Percentiles rank a stretch among this genome's conserved stretches.
Evolutionary conservation across 2,113 vertebrate genomes (phyloP).

Genomic region (Tupaia tana): DNA sequence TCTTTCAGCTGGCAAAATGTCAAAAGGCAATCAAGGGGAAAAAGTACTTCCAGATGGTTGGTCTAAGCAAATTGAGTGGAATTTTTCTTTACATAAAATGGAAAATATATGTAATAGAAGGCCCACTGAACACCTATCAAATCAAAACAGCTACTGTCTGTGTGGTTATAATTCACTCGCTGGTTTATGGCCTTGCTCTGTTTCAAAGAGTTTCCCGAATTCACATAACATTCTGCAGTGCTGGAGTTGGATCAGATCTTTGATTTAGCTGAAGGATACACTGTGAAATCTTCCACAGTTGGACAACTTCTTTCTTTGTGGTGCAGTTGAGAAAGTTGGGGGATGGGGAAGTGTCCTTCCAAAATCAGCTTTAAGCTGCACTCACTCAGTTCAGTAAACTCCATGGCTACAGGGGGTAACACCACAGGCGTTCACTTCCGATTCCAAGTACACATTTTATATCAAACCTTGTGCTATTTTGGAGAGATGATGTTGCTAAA

Average conservation of each 20-base stretch:
- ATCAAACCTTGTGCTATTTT: neutral
- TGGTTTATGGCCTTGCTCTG: neutral
- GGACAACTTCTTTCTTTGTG: neutral
- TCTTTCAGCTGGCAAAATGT: constrained; percentile 50
- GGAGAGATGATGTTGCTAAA: neutral
- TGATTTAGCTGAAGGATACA: neutral
- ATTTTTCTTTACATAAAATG: constrained; percentile 72
- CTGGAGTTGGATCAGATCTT: neutral
- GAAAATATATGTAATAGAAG: constrained; percentile 58
- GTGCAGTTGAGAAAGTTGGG: neutral
- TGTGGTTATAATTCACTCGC: neutral
- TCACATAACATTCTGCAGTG: neutral
- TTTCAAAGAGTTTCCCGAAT: constrained; percentile 32
- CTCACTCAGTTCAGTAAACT: neutral
- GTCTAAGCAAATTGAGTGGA: constrained; percentile 66
- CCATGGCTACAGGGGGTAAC: neutral
- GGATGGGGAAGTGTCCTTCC: neutral
- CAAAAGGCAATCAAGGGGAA: constrained; percentile 65
- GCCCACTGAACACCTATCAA: constrained; percentile 53
- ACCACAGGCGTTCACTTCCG: neutral
- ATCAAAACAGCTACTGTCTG: constrained; percentile 27
- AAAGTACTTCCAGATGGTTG: constrained; percentile 75
- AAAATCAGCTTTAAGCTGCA: neutral
- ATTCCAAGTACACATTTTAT: neutral
- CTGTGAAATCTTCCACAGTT: neutral